Evolutionary conservation across 1,140 invertebrate species (phyloP), one percentile per base, ranked within the genome.

Genomic region (Panagrolaimus sp.): DNA sequence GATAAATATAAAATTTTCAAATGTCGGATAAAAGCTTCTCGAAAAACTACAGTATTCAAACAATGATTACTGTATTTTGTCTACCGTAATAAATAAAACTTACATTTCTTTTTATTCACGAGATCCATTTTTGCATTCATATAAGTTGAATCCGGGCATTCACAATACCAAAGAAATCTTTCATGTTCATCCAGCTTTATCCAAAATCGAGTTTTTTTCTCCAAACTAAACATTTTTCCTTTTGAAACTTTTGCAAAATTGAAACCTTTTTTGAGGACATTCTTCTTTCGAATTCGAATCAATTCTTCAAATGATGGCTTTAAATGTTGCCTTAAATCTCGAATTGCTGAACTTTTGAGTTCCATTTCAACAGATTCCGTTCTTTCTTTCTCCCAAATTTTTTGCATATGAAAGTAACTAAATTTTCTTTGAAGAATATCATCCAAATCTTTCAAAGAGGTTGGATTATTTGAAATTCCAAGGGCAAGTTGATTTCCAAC

Each of bases 351-450:
- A 58, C 15, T 21, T 12, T 58, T 58, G 10, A 58, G 28, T 14
- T 58, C 52, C 17, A 21, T 12, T 28, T n/a, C 52, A 12, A 26
- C 52, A n/a, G 21, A n/a, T 58, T 58, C 52, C 1, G 17, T 58
- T 28, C 52, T 58, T 28, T 58, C 21, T 28, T 28, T 21, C 28
- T 58, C 52, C 52, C 52, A 58, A 21, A 58, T 58, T 28, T 58
- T 58, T 28, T 58, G 52, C 21, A 58, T 58, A 28, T 58, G 52
- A 17, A 58, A 58, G 17, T 58, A 58, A 10, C 21, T 26, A 10
- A 21, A 58, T 28, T 58, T 58, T 28, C 52, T 21, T 21, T 58
- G 52, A 58, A 58, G 21, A 58, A 26, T 26, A 14, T 58, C 52
- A 28, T 58, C 52, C 21, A 58, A 58, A 17, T 21, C 52, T n/a